Evolutionary conservation across 2,888 invertebrate species (phyloP), one percentile per base, ranked within the genome.

Genomic region (Calliopum simillimum): DNA sequence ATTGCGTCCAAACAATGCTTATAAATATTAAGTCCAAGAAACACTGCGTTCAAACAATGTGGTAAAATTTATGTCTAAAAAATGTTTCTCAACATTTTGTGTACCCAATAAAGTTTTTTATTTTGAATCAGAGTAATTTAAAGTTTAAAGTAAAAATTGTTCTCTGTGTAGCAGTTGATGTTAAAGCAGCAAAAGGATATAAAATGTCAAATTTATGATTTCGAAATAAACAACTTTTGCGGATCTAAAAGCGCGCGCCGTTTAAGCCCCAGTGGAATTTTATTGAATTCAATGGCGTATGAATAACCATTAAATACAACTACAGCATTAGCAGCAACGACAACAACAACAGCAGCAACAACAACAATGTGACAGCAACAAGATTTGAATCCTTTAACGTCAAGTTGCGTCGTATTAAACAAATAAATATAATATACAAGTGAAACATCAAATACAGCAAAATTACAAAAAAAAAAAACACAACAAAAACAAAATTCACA

Each of bases 251-350:
- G 58, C 59, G 43, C 33, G 53, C 23, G 19, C 21, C 25, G 33
- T 43, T n/a, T 33, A 43, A 51, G 53, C 47, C 4, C 3, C 25
- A 49, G 43, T 58, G 33, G 53, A 13, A n/a, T 49, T 56, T 73
- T 74, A 76, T 75, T 74, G 74, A 74, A 74, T 74, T 74, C 75
- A 76, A 72, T 76, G 75, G 73, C 66, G 74, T 71, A 71, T 67
- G 73, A 73, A 73, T 66, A 72, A 72, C 73, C 73, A 71, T 70
- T 74, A 68, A 71, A 70, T 72, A 71, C 70, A 47, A 73, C 71
- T 70, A 68, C 65, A 68, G 61, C 49, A 63, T 44, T 43, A 49
- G 16, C 61, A 44, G 21, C 68, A 14, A 19, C 56, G 55, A 23
- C 55, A 69, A n/a, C 63, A 44, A 49, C 14, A 51, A 16, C 55